Percentiles rank a stretch among this genome's conserved stretches.
phyloP scores from a whole-genome alignment of 1,140 invertebrate species.

The Charaxes varanes region DNA sequence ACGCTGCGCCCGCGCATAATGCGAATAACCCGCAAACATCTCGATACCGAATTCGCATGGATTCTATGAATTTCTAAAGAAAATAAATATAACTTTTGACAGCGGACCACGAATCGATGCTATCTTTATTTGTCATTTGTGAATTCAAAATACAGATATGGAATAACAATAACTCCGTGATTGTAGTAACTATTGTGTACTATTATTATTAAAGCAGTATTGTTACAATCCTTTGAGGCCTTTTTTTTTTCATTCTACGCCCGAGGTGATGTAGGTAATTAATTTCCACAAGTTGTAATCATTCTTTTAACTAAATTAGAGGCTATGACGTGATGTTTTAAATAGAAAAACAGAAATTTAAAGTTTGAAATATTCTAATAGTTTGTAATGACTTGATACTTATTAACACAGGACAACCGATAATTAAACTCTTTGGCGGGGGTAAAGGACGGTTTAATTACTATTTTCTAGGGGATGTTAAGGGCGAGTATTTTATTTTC shows the following conservation, averaged over 20 bases:
- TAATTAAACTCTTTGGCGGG: conserved; percentile 56
- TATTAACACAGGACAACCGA: conserved; percentile 54
- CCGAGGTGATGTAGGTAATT: conserved; percentile 28
- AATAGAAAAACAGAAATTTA: conserved; percentile 32
- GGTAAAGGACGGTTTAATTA: conserved; percentile 45
- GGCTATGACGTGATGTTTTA: conserved; percentile 37
- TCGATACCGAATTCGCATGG: conserved; percentile 59
- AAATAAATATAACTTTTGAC: conserved; percentile 74
- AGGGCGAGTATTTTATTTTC: conserved; percentile 23
- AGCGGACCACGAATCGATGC: conserved; percentile 57
- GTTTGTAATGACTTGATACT: conserved; percentile 63
- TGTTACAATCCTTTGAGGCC: conserved; percentile 10
- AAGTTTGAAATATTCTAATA: conserved; percentile 58
- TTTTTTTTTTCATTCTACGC: conserved; percentile 8
- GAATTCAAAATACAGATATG: conserved; percentile 47
- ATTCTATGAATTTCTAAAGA: conserved; percentile 72
- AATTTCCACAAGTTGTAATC: conserved; percentile 49
- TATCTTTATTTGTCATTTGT: conserved; percentile 66
- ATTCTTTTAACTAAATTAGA: conserved; percentile 59
- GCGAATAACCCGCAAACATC: conserved; percentile 61
- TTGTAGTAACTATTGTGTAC: conserved; percentile 9
- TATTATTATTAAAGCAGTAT: conserved; percentile 11
- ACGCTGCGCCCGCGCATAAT: conserved; percentile 50
- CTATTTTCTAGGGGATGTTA: conserved; percentile 20
- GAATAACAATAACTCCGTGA: conserved; percentile 35